These are phyloP conservation scores for Liparis tanakae DNA, from an alignment of 2,797 vertebrate species.

Conservation along the genomic window DNA sequence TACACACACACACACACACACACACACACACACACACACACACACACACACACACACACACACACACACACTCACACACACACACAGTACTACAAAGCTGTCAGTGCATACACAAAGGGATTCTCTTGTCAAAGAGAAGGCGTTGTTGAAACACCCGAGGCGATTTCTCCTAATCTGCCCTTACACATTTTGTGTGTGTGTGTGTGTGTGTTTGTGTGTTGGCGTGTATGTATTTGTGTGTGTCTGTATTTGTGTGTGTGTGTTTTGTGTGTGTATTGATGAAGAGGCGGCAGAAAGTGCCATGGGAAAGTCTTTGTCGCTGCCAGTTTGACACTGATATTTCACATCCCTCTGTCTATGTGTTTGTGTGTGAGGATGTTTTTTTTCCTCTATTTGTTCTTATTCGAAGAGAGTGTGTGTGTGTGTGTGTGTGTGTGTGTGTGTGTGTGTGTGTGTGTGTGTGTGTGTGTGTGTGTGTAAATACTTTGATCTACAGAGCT, in stretches of 20 bases:
- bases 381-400: constrained; percentile 17
- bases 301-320: constrained; percentile 43
- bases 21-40: constrained; percentile 9
- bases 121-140: constrained; percentile 40
- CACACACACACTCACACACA: constrained; percentile 7
- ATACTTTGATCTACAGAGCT: constrained; percentile 65
- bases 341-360: constrained; percentile 24
- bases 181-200: constrained; percentile 30
- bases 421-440: constrained; percentile 20
- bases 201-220: constrained; percentile 11
- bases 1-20: constrained; percentile 2
- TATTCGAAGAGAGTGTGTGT: not conserved
- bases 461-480: constrained; percentile 23
- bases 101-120: constrained; percentile 44
- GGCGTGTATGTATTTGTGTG: not conserved
- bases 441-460: constrained; percentile 18
- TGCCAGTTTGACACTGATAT: constrained; percentile 45
- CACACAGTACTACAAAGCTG: constrained; percentile 22
- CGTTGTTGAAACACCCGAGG: constrained; percentile 28
- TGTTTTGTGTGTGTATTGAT: constrained; percentile 13
- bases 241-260: constrained; percentile 5
- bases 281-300: constrained; percentile 23
- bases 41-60: constrained; percentile 3
- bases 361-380: constrained; percentile 6
- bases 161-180: constrained; percentile 54